phyloP scores from a whole-genome alignment of 1,140 invertebrate genomes.

The Scylla paramamosain region DNA sequence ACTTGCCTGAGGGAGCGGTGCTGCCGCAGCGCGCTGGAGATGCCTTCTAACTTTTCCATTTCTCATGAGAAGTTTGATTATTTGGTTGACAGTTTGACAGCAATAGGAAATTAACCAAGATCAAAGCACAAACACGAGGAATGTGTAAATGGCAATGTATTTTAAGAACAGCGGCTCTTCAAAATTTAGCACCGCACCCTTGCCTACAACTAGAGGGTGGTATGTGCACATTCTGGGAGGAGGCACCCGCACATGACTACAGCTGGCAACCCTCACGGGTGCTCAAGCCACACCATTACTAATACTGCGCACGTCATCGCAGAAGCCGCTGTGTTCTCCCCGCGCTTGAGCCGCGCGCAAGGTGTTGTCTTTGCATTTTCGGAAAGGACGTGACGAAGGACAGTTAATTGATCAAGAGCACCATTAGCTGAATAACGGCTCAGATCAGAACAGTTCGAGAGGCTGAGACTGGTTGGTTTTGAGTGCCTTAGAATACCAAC shows the following conservation, averaged over 20 bases:
- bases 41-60: no score
- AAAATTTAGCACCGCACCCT: no score
- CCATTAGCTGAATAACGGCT: neutral
- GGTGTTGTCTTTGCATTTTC: neutral
- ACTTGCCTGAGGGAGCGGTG: no score
- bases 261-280: slow-evolving; percentile 2
- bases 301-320: neutral
- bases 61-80: no score
- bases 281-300: neutral
- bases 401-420: neutral
- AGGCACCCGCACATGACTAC: neutral
- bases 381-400: neutral
- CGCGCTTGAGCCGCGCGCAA: neutral
- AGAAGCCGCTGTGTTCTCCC: neutral
- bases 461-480: neutral
- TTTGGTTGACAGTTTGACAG: no score
- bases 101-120: no score
- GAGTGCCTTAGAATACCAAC: neutral
- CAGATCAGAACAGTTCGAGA: neutral
- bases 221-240: neutral
- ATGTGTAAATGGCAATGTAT: no score
- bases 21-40: no score
- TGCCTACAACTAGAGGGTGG: neutral
- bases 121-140: no score
- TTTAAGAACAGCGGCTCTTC: no score